phyloP scores from a whole-genome alignment of 2,797 vertebrate species.

The Thripadectes ignobilis region DNA sequence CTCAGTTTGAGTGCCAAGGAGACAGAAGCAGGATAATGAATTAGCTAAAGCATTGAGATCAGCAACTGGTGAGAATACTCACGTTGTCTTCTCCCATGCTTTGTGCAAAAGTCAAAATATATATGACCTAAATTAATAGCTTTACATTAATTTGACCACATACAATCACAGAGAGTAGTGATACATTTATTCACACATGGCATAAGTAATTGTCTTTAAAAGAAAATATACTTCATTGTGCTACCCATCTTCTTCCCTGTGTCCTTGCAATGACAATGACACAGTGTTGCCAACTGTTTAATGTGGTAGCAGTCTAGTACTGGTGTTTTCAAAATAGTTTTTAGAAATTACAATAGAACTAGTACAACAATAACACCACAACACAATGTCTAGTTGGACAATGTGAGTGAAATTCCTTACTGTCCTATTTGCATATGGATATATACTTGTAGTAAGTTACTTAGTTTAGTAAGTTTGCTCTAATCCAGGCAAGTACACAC shows the following conservation, averaged over 20 bases:
- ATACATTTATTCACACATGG: not conserved
- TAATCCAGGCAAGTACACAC: not conserved
- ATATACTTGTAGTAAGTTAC: not conserved
- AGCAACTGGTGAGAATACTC: not conserved
- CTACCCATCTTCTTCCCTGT: not conserved
- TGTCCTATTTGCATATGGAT: not conserved
- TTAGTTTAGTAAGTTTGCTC: not conserved
- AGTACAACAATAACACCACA: not conserved
- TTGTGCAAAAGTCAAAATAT: slow-evolving; percentile 1
- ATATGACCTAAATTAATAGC: not conserved
- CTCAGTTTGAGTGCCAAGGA: not conserved
- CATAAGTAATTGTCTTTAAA: not conserved
- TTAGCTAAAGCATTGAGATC: not conserved
- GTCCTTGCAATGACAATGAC: not conserved
- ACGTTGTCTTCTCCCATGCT: not conserved
- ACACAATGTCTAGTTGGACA: not conserved
- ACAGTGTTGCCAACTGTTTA: not conserved
- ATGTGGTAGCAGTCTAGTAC: not conserved
- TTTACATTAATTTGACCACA: slow-evolving; percentile 2
- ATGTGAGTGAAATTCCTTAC: not conserved
- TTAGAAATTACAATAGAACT: not conserved
- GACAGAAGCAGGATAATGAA: not conserved
- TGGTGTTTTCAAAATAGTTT: not conserved
- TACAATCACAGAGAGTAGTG: not conserved
- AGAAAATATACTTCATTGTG: not conserved